A percentile compares a stretch with the other conserved stretches of the same genome.
Conservation (phyloP, 1,140 invertebrate species). For the Tetranychus urticae region DNA sequence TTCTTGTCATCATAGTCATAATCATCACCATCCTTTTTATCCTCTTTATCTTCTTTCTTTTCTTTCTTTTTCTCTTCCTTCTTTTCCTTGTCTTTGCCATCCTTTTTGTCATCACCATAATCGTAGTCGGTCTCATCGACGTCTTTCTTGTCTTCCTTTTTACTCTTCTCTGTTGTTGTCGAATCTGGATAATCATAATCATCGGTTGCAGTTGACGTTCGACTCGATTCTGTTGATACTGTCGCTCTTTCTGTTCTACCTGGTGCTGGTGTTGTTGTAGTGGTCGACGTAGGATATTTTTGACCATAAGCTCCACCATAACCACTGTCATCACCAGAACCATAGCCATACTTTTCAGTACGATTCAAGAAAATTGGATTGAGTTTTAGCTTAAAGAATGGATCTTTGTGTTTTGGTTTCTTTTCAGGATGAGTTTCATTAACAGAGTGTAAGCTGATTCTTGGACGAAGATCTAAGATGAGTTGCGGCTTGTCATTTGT, state of each 20-base stretch:
- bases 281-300: neutral
- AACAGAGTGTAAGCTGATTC: neutral
- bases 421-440: slow-evolving; percentile 1
- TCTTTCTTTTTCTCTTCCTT: neutral
- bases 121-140: neutral
- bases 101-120: neutral
- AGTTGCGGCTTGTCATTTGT: neutral
- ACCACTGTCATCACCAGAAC: neutral
- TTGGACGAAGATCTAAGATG: neutral
- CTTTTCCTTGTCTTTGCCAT: neutral
- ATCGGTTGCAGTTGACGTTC: neutral
- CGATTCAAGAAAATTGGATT: neutral
- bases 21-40: neutral
- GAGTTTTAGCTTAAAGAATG: neutral
- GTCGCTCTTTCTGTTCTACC: neutral
- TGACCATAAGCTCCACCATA: neutral
- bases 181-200: neutral
- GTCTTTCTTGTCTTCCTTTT: neutral
- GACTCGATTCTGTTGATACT: neutral
- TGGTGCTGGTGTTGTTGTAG: neutral
- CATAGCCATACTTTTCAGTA: neutral
- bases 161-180: neutral
- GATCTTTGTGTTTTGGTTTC: neutral
- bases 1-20: neutral
- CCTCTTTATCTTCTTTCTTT: neutral